Conservation (phyloP, 2,113 vertebrate genomes). For the Salminus brasiliensis region DNA sequence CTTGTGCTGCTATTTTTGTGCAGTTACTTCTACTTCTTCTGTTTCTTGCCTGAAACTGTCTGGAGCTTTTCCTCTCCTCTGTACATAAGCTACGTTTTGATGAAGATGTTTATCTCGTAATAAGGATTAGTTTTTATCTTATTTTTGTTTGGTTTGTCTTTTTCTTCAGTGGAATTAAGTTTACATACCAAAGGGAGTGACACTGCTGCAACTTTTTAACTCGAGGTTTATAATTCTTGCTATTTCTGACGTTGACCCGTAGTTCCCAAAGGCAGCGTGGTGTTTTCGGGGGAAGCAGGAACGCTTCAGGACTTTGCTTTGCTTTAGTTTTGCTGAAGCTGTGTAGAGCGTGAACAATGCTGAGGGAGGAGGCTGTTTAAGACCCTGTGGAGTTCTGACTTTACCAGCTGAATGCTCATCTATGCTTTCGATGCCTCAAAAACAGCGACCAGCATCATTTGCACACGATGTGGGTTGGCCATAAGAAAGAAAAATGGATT, state of each 20-base stretch:
- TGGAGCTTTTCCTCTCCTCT: background rate
- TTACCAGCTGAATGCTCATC: background rate
- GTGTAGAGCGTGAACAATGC: constrained; percentile 61
- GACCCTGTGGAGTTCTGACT: background rate
- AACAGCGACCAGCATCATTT: constrained; percentile 86
- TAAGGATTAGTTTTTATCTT: background rate
- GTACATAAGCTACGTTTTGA: constrained; percentile 43
- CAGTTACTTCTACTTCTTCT: constrained; percentile 69
- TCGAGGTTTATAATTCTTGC: background rate
- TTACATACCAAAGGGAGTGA: constrained; percentile 60
- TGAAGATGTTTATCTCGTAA: background rate
- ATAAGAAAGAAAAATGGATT: constrained; percentile 57
- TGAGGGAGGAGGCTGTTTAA: background rate
- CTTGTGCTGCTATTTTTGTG: background rate
- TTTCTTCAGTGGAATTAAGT: constrained; percentile 14
- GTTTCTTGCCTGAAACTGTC: background rate
- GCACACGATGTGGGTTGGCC: constrained; percentile 84
- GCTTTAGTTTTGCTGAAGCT: constrained; percentile 85
- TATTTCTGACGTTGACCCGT: background rate
- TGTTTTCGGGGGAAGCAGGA: constrained; percentile 19
- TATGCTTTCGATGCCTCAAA: constrained; percentile 79
- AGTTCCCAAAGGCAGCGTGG: background rate
- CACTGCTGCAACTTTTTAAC: constrained; percentile 31
- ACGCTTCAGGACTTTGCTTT: constrained; percentile 4
- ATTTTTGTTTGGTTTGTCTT: too few relatives aligned